A percentile compares a stretch with the other conserved stretches of the same genome.
These are phyloP conservation scores for Triplophysa dalaica DNA, from an alignment of 2,113 vertebrate genomes.

Conservation along the genomic window DNA sequence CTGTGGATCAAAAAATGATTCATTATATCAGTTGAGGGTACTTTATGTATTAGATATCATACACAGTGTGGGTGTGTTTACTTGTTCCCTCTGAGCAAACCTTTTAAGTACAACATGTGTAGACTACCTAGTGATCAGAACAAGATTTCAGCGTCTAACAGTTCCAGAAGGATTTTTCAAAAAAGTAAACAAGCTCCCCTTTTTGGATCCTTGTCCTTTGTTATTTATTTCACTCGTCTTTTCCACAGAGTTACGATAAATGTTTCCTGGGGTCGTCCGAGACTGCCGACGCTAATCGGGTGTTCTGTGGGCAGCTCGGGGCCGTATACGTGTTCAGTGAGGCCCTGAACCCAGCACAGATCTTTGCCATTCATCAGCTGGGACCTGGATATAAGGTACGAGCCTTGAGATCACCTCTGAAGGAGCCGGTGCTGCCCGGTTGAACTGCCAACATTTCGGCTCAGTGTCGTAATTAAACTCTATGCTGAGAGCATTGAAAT, in stretches of 20 bases:
- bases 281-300: slow-evolving; percentile 96
- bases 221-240: background rate
- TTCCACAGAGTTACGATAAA: slow-evolving; percentile 95
- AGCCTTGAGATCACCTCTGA: background rate
- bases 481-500: background rate
- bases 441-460: too few relatives aligned
- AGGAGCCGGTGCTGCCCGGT: too few relatives aligned
- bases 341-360: slow-evolving; percentile 97
- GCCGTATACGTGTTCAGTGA: slow-evolving; percentile 98
- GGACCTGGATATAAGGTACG: slow-evolving; percentile 98
- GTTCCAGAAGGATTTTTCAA: slow-evolving; percentile 12
- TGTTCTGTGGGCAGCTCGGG: slow-evolving; percentile 97
- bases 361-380: slow-evolving; percentile 98
- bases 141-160: background rate
- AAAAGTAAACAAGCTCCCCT: background rate
- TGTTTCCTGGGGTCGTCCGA: slow-evolving; percentile 99
- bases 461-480: background rate
- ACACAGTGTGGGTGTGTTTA: background rate
- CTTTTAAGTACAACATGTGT: background rate
- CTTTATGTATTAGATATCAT: slow-evolving; percentile 1
- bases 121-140: background rate
- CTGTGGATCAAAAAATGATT: background rate
- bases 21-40: background rate
- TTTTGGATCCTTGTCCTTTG: background rate
- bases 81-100: too few relatives aligned